Percentiles rank a stretch among this genome's conserved stretches.
Conservation (phyloP, 2,113 vertebrate species). For the Cephalopterus ornatus region DNA sequence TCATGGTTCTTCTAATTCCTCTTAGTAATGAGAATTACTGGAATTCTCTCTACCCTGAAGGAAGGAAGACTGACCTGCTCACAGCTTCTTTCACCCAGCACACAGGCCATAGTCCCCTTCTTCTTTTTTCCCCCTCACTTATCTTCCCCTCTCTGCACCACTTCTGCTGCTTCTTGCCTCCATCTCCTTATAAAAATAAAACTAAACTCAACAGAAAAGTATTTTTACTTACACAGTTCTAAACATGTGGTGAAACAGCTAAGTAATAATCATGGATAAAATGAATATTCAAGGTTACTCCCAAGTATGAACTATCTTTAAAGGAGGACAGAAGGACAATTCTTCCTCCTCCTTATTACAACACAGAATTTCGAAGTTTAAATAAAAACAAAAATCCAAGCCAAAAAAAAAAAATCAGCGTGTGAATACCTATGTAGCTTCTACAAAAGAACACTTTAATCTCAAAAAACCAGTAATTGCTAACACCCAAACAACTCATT, state of each 20-base stretch:
- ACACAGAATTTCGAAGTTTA: neutral
- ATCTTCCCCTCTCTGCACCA: neutral
- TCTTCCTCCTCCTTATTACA: neutral
- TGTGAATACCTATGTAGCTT: neutral
- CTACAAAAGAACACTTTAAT: neutral
- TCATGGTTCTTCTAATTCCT: neutral
- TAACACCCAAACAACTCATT: neutral
- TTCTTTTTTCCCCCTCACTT: neutral
- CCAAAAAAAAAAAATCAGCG: neutral
- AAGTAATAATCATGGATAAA: neutral
- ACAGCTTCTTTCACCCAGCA: neutral
- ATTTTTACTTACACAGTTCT: neutral
- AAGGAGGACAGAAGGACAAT: neutral
- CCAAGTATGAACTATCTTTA: neutral
- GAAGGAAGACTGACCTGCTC: neutral
- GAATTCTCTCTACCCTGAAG: neutral
- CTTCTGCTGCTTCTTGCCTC: neutral
- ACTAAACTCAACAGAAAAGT: neutral
- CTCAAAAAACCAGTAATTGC: neutral
- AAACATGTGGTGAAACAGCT: neutral
- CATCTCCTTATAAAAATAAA: neutral
- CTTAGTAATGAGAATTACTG: neutral
- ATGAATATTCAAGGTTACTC: neutral
- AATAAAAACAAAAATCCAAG: neutral
- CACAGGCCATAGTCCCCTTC: neutral